phyloP scores from a whole-genome alignment of 2,113 vertebrate genomes.

The Heterochromis multidens region DNA sequence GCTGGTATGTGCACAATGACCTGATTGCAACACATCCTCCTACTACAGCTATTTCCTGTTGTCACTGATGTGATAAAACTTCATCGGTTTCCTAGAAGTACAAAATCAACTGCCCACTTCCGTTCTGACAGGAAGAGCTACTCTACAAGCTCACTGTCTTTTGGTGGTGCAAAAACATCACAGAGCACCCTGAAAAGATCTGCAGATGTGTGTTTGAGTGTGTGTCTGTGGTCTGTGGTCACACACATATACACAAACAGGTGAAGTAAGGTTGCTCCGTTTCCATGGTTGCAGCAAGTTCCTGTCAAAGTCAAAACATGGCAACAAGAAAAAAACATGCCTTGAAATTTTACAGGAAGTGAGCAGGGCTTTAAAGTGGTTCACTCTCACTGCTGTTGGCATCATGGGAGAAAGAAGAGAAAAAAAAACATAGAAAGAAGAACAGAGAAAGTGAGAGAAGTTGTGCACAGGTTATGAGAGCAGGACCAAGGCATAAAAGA shows the following conservation, averaged over 20 bases:
- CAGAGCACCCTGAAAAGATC: background rate
- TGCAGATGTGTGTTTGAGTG: background rate
- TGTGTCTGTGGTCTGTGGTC: background rate
- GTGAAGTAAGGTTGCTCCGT: slow-evolving; percentile 14
- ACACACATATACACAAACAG: slow-evolving; percentile 15
- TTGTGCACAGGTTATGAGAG: background rate
- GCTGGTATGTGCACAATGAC: background rate
- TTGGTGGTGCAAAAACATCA: background rate
- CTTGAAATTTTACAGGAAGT: background rate
- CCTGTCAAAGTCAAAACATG: slow-evolving; percentile 15
- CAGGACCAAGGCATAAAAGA: background rate
- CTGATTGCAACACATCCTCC: background rate
- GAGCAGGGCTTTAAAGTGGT: background rate
- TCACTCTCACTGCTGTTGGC: background rate
- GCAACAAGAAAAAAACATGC: background rate
- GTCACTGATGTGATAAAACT: background rate
- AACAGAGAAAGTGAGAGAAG: background rate
- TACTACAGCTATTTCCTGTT: background rate
- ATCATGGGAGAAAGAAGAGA: background rate
- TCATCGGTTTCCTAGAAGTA: slow-evolving; percentile 26
- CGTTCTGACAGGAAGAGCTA: slow-evolving; percentile 21
- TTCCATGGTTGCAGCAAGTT: slow-evolving; percentile 27
- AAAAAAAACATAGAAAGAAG: background rate
- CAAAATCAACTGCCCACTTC: background rate
- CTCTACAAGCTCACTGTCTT: background rate